A percentile compares a stretch with the other conserved stretches of the same genome.
Evolutionary conservation across 2,888 invertebrate genomes (phyloP).

Genomic region (Orthosia incerta): DNA sequence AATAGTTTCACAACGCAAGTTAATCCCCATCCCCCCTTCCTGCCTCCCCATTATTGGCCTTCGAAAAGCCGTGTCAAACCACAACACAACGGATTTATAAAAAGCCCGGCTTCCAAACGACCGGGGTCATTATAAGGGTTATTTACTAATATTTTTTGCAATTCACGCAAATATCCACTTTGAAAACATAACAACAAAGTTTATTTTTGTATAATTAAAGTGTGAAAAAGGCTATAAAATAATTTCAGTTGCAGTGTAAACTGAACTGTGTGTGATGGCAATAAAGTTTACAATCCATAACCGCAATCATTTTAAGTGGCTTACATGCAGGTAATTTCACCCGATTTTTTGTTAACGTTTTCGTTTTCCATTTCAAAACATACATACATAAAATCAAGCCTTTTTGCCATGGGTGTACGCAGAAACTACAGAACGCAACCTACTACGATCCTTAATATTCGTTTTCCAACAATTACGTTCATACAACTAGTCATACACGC

Average conservation of each 20-base stretch:
- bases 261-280: neutral
- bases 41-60: conserved; percentile 18
- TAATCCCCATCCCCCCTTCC: neutral
- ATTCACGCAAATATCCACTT: conserved; percentile 15
- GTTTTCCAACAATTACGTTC: too few species aligned
- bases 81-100: conserved; percentile 63
- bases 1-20: conserved; percentile 19
- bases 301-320: neutral
- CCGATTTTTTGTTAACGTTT: neutral
- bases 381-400: too few species aligned
- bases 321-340: conserved; percentile 1
- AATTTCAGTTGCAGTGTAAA: conserved; percentile 11
- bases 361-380: neutral
- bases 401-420: too few species aligned
- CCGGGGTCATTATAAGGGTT: conserved; percentile 72
- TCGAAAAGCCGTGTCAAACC: conserved; percentile 27
- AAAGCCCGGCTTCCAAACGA: conserved; percentile 70
- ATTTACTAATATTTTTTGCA: conserved; percentile 21
- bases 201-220: neutral
- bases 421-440: too few species aligned
- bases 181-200: neutral
- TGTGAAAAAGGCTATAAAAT: neutral
- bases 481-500: too few species aligned
- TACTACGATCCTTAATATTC: too few species aligned
- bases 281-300: conserved; percentile 29